These are phyloP conservation scores for Mugil cephalus DNA, from an alignment of 2,113 vertebrate genomes.

Conservation along the genomic window DNA sequence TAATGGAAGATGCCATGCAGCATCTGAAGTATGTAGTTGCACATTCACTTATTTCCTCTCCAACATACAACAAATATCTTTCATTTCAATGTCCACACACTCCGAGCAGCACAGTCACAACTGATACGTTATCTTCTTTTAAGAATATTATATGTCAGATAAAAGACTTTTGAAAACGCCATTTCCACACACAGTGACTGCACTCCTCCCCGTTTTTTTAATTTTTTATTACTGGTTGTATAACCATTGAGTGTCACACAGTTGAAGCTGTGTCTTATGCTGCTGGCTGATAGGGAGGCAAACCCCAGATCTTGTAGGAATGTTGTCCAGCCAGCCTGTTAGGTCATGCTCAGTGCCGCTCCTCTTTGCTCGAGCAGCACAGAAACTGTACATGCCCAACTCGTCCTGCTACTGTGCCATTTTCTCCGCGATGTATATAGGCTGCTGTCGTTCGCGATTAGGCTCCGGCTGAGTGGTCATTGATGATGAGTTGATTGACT, in stretches of 20 bases:
- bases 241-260: conserved; percentile 22
- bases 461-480: conserved; percentile 4
- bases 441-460: conserved; percentile 34
- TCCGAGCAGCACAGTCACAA: conserved; percentile 11
- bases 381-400: conserved; percentile 36
- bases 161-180: background rate
- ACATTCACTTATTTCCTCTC: conserved; percentile 2
- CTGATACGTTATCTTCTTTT: conserved; percentile 7
- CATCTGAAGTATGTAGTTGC: conserved; percentile 1
- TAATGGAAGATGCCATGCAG: conserved; percentile 14
- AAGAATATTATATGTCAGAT: conserved; percentile 2
- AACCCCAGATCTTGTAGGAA: conserved; percentile 65
- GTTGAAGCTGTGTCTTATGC: conserved; percentile 43
- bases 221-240: conserved; percentile 4
- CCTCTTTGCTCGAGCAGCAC: conserved; percentile 51
- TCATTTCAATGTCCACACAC: background rate
- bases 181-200: conserved; percentile 14
- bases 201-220: background rate
- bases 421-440: background rate
- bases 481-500: conserved; percentile 42
- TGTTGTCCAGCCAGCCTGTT: conserved; percentile 69
- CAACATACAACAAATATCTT: background rate
- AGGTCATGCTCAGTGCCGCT: conserved; percentile 61
- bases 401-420: conserved; percentile 1
- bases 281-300: conserved; percentile 40